Percentiles rank a stretch among this genome's conserved stretches.
phyloP scores from a whole-genome alignment of 2,888 invertebrate species.

The Eumerus sabulonum region DNA sequence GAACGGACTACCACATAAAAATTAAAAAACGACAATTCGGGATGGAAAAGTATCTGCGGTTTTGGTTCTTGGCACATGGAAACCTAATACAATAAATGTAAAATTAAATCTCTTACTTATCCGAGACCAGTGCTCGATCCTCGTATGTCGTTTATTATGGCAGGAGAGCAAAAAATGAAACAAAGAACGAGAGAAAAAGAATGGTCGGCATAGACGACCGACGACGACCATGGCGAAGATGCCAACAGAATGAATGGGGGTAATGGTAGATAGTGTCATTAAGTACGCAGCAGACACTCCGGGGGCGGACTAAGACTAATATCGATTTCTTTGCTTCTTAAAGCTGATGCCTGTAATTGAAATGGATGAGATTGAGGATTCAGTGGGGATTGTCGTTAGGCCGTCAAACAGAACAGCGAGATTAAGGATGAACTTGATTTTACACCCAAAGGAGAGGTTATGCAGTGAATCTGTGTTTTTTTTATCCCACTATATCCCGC shows the following conservation, averaged over 20 bases:
- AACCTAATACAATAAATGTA: conserved; percentile 68
- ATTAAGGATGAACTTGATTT: too few species aligned
- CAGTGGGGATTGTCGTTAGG: too few species aligned
- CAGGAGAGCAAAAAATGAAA: too few species aligned
- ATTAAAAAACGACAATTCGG: background rate
- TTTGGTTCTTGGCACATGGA: conserved; percentile 49
- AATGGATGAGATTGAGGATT: too few species aligned
- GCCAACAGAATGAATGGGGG: background rate
- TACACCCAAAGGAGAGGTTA: too few species aligned
- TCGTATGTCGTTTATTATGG: conserved; percentile 34
- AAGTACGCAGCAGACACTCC: conserved; percentile 5
- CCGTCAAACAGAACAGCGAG: too few species aligned
- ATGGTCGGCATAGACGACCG: background rate
- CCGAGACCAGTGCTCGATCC: conserved; percentile 37
- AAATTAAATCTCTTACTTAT: conserved; percentile 69
- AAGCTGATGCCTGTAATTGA: too few species aligned
- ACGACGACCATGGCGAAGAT: too few species aligned
- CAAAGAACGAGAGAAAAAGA: background rate
- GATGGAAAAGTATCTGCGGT: conserved; percentile 19
- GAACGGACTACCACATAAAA: background rate
- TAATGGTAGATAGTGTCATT: conserved; percentile 11
- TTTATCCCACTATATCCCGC: too few species aligned
- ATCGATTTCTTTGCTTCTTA: too few species aligned
- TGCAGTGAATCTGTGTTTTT: too few species aligned
- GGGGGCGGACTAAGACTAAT: too few species aligned